Evolutionary conservation across 2,888 invertebrate genomes (phyloP).

Genomic region (Pammene fasciana): DNA sequence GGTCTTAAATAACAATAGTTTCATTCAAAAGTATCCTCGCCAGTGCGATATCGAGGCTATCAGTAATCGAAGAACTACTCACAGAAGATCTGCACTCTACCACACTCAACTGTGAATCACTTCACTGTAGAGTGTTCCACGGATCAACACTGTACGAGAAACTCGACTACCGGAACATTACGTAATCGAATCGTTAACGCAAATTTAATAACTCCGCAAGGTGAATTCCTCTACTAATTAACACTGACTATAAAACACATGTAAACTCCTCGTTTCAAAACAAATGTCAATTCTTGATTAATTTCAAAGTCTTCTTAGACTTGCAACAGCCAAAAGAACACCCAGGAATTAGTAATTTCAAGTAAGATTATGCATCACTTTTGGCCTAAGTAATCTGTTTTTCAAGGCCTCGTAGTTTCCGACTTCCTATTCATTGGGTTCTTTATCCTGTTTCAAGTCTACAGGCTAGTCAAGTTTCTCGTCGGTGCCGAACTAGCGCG

Average conservation of each 20-base stretch:
- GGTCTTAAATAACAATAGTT: not conserved
- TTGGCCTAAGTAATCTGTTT: not conserved
- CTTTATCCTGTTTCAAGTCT: not conserved
- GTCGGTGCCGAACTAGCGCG: slow-evolving; percentile 61
- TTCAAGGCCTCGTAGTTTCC: not conserved
- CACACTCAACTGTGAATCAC: slow-evolving; percentile 23
- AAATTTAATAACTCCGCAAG: slow-evolving; percentile 35
- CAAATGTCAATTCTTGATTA: not conserved
- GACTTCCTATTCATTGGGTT: not conserved
- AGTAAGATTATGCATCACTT: not conserved
- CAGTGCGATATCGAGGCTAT: slow-evolving; percentile 19
- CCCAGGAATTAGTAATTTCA: not conserved
- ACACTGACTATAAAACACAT: slow-evolving; percentile 5
- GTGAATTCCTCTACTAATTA: slow-evolving; percentile 24
- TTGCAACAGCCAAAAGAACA: not conserved
- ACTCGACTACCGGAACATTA: slow-evolving; percentile 24
- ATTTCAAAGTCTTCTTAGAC: not conserved
- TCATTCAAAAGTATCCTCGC: slow-evolving; percentile 5
- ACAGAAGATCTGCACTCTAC: slow-evolving; percentile 23
- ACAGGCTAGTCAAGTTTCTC: not conserved
- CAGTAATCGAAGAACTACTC: slow-evolving; percentile 14
- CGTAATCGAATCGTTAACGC: slow-evolving; percentile 26
- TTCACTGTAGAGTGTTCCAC: slow-evolving; percentile 12
- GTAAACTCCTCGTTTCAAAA: not conserved
- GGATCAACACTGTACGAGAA: slow-evolving; percentile 18